Evolutionary conservation across 64 coral and sea anemone species (phyloP), one percentile per base, ranked within the genome.

Genomic region (Montipora cactus): DNA sequence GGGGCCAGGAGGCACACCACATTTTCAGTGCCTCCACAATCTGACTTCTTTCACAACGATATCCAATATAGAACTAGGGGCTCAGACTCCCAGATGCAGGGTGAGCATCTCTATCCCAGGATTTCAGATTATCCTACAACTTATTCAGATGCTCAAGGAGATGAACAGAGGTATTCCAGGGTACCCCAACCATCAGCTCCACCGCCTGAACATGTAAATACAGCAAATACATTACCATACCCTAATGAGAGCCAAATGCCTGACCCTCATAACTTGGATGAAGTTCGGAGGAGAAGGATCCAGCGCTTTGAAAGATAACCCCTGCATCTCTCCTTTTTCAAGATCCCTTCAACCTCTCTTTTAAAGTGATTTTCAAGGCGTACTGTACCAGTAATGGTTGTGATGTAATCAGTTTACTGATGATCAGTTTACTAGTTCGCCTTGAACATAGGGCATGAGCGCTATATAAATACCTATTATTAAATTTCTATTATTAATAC

Each of bases 91-190:
- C 55, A 67, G 15, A 7, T 53, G 14, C 67, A 62, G 2, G 14
- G 11, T 58, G 72, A 80, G 9, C 61, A 79, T 16, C 96, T 97
- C n/a, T 94, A 97, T 81, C 96, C 96, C n/a, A 88, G 89, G 13
- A 45, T 97, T 16, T 89, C 89, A 74, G 23, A 79, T 62, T 73
- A 83, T 46, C 91, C 83, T 47, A 16, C 81, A 46, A 12, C 83
- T 7, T 87, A 87, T 21, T 59, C 44, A 49, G 72, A 66, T 49
- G 59, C 7, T 15, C 23, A 47, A 8, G 47, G 13, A 9, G 61
- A 80, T 16, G 68, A 78, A 46, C 84, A 92, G 37, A 37, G 37
- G 47, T 94, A 97, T 70, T 84, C 96, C 10, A 89, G 77, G 18
- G 53, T 89, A 11, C 93, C 95, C 16, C 84, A 85, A 59, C 91